phyloP scores from a whole-genome alignment of 1,140 invertebrate genomes.

The Pararge aegeria region DNA sequence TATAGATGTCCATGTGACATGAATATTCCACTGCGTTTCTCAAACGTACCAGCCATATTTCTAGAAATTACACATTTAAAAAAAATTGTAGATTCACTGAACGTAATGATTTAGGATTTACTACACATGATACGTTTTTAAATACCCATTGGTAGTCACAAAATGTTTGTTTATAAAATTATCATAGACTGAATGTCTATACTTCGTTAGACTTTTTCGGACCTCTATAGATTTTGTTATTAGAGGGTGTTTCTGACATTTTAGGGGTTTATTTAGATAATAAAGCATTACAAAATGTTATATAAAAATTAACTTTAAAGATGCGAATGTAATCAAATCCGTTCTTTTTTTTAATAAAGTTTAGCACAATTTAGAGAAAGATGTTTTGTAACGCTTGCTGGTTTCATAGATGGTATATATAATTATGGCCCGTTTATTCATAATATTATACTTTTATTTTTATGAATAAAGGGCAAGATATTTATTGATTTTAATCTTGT shows the following conservation, averaged over 20 bases:
- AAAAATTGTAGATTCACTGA: neutral
- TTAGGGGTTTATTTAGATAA: neutral
- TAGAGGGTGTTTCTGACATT: neutral
- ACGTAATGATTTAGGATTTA: neutral
- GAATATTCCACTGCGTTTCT: too few species aligned
- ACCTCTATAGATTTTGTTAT: neutral
- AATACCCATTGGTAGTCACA: too few species aligned
- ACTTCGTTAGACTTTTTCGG: too few species aligned
- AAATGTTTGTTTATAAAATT: too few species aligned
- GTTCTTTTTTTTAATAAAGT: too few species aligned
- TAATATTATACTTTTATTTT: too few species aligned
- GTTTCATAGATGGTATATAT: neutral
- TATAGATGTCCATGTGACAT: too few species aligned
- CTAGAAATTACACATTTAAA: slow-evolving; percentile 1
- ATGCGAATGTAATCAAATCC: too few species aligned
- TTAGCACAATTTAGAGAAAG: neutral
- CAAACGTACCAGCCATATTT: too few species aligned
- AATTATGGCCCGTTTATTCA: neutral
- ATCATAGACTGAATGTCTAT: too few species aligned
- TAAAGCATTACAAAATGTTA: neutral
- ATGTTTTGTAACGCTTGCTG: slow-evolving; percentile 3
- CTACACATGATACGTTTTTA: neutral
- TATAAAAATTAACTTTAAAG: too few species aligned
- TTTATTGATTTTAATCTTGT: slow-evolving; percentile 17
- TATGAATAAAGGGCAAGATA: too few species aligned